These are phyloP conservation scores for Heliconius ethilla DNA, from an alignment of 2,888 invertebrate species.

Conservation along the genomic window DNA sequence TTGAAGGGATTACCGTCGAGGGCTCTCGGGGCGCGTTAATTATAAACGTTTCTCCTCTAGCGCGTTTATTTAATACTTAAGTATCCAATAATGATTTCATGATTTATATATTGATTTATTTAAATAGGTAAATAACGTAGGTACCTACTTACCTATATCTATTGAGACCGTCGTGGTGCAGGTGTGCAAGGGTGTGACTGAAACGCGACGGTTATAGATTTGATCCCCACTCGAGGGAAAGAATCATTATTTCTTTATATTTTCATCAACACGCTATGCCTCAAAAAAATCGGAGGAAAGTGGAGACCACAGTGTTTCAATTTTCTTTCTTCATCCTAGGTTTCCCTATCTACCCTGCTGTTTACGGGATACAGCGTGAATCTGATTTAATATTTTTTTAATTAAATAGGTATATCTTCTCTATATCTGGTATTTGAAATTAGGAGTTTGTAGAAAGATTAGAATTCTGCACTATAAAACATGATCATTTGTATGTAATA, in stretches of 20 bases:
- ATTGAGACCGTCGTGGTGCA: not conserved
- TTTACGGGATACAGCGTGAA: not conserved
- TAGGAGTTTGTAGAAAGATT: too few species aligned
- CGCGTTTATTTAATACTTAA: conserved; percentile 52
- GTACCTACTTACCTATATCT: not conserved
- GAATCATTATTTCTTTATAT: too few species aligned
- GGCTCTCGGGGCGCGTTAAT: conserved; percentile 54
- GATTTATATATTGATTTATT: conserved; percentile 16
- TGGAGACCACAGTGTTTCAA: too few species aligned
- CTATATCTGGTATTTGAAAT: too few species aligned
- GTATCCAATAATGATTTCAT: conserved; percentile 6
- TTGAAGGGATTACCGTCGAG: conserved; percentile 55
- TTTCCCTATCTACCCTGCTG: not conserved
- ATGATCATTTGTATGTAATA: too few species aligned
- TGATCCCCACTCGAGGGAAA: too few species aligned
- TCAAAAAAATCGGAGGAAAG: too few species aligned
- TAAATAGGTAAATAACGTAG: not conserved
- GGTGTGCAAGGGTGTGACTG: too few species aligned
- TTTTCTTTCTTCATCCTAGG: not conserved
- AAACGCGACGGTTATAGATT: too few species aligned
- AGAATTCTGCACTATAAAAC: too few species aligned
- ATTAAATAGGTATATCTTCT: too few species aligned
- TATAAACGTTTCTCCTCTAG: conserved; percentile 50
- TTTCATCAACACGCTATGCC: too few species aligned
- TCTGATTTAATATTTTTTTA: not conserved